Base-by-base conservation (phyloP, 2,888 invertebrate species). In the Scaeva pyrastri region DNA sequence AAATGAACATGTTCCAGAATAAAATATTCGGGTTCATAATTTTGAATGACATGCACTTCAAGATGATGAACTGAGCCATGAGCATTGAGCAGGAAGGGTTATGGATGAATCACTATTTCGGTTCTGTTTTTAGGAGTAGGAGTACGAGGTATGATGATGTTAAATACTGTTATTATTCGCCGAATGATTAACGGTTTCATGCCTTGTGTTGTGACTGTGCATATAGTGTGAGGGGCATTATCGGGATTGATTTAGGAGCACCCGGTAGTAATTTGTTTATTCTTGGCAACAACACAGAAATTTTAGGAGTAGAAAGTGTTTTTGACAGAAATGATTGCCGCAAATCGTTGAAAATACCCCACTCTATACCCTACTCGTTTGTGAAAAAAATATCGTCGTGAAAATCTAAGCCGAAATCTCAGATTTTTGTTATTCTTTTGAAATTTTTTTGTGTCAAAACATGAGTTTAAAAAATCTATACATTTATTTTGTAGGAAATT, bases 21-120 rank as follows among this genome's bases (percentile, higher is more conserved):
- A 78, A 86, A 77, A 86, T 86, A 86, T 86, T 86, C 74, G 72
- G 52, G 62, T 77, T 82, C 82, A 86, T 86, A 86, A 86, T 86
- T 86, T 82, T 31, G 74, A 71, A 74, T 81, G 81, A 86, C 77
- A 78, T 80, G 60, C 43, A 31, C 41, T 23, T 52, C n/a, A n/a
- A 23, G 62, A 43, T 19, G 50, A 19, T 31, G 31, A 31, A 5
- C 31, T 31, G 31, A 31, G 8, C 31, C 31, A 8, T 8, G 31
- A 1, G 31, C 31, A 31, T n/a, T 5, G 31, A 14, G 21, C 14
- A 21, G 74, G 86, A 86, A 86, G 86, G 86, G 86, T 86, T 86
- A 77, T 52, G 48, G 5, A 7, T 82, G 80, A 80, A 77, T 72
- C 70, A 86, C 6, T 86, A 82, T 71, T 66, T 64, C n/a, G 73